Base-by-base conservation (phyloP, 1,140 invertebrate genomes). In the Drosophila melanogaster region DNA sequence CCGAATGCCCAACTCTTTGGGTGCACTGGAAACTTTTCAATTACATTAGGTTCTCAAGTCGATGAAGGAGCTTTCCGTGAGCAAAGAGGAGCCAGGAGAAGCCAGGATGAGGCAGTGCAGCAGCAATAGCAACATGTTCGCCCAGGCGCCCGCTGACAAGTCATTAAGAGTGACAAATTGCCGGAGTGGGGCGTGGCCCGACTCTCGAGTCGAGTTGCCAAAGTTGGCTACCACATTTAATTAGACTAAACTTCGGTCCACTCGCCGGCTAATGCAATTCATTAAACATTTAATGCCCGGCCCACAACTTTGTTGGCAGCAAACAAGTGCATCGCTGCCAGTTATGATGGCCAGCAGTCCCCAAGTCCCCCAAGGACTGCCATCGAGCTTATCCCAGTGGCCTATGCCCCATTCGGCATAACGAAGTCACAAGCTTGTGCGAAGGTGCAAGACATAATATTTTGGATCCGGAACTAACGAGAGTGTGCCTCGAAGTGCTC, bases 121-220 rank as follows among this genome's bases (percentile, higher is more conserved):
- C 47, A 24, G 60, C 76, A 79, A 38, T 14, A 38, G 15, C 41
- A 44, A 44, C 41, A 44, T 66, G 76, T 55, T 66, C 50, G 56
- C 46, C 54, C 38, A 83, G 72, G 64, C 80, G 76, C 71, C 76
- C 76, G 80, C 73, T 81, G 81, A 87, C 78, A 83, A 86, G 83
- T 89, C 84, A 87, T 87, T 87, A 87, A 66, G 81, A 83, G 61
- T 83, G 84, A 89, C 84, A 87, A 87, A 89, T 83, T 87, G 84
- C 71, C 55, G 33, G 22, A 50, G 64, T 30, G 57, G 56, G 80
- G 72, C 67, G 77, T 61, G 66, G 79, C 60, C 60, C 62, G 33
- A 65, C 14, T 47, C 44, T 47, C 46, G 77, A 75, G 69, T 83
- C 62, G 47, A 30, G 33, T 78, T 78, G 65, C 51, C 60, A 74